Percentiles rank a stretch among this genome's conserved stretches.
Conservation (phyloP, 92 coral and sea anemone genomes). For the Porites lobata region DNA sequence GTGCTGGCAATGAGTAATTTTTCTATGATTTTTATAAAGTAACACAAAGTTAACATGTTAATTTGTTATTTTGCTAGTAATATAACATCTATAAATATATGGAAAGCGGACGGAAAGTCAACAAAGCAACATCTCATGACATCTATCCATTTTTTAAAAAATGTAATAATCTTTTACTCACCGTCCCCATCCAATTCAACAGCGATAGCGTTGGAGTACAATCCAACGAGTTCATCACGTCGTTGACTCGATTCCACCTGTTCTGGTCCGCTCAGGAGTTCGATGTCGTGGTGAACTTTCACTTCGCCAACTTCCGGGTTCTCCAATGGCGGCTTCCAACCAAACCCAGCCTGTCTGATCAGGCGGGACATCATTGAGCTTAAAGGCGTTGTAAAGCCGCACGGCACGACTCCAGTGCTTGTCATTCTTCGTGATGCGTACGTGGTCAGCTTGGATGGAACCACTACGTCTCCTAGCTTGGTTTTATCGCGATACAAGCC, state of each 20-base stretch:
- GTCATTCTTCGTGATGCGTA: conserved; percentile 42
- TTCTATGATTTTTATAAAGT: no score
- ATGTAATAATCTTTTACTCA: not conserved
- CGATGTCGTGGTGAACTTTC: no score
- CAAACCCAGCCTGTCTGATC: not conserved
- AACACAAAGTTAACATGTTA: no score
- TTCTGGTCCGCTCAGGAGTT: no score
- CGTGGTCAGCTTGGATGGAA: conserved; percentile 49
- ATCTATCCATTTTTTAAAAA: conserved; percentile 46
- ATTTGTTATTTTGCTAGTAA: no score
- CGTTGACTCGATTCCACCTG: not conserved
- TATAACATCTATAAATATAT: no score
- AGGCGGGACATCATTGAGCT: not conserved
- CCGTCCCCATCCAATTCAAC: conserved; percentile 64
- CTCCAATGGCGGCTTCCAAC: conserved; percentile 33
- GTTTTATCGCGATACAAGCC: conserved; percentile 17
- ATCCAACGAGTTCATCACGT: conserved; percentile 30
- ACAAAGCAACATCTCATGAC: not conserved
- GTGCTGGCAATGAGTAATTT: no score
- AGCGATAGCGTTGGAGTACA: conserved; percentile 43
- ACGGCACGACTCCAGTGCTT: not conserved
- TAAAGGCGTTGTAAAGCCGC: conserved; percentile 18
- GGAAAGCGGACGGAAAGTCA: no score
- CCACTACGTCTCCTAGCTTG: conserved; percentile 33
- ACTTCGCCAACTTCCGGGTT: not conserved